phyloP scores from a whole-genome alignment of 2,113 vertebrate species.

The Mormyrus lacerda region DNA sequence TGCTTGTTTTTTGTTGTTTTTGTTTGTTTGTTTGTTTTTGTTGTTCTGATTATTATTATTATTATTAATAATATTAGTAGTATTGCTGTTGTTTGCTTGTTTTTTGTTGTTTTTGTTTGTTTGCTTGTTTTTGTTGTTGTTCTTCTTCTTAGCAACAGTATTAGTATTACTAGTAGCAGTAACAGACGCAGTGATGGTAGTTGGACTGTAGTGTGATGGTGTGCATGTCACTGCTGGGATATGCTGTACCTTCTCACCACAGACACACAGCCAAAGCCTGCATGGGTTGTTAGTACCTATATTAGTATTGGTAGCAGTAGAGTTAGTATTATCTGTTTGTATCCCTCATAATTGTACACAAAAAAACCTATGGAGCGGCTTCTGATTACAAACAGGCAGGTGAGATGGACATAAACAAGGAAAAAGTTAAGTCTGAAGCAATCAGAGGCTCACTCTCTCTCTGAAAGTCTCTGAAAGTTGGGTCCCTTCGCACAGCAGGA shows the following conservation, averaged over 20 bases:
- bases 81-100: neutral
- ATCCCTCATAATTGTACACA: neutral
- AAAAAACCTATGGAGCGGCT: neutral
- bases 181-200: neutral
- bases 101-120: neutral
- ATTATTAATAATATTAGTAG: neutral
- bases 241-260: too few relatives aligned
- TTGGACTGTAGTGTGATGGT: too few relatives aligned
- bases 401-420: constrained; percentile 14
- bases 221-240: neutral
- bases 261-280: neutral
- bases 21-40: neutral
- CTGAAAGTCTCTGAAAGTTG: constrained; percentile 2
- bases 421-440: constrained; percentile 40
- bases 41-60: too few relatives aligned
- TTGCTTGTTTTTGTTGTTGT: neutral
- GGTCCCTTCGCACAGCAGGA: constrained; percentile 41
- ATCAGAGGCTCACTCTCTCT: constrained; percentile 35
- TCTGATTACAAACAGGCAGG: neutral
- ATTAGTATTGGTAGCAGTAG: neutral
- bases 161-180: neutral
- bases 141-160: neutral
- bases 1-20: too few relatives aligned
- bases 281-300: neutral
- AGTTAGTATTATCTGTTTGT: neutral